Conservation (phyloP, 2,113 vertebrate species). For the Bubo blakistoni region DNA sequence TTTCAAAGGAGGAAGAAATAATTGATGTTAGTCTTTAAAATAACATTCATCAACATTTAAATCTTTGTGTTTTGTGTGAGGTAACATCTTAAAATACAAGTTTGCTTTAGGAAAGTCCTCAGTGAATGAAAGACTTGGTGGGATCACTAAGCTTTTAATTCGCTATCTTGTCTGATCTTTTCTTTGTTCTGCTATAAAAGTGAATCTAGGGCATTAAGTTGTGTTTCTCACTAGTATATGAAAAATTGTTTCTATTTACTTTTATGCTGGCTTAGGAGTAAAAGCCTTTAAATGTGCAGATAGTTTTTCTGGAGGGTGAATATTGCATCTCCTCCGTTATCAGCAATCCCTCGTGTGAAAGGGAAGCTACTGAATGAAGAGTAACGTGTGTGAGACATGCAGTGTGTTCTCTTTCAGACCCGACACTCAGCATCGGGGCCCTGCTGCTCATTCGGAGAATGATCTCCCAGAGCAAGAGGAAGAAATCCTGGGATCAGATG, state of each 20-base stretch:
- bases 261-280: background rate
- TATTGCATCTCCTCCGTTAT: background rate
- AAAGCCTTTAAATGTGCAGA: background rate
- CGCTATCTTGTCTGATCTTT: fast-evolving
- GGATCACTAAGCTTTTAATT: background rate
- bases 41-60: background rate
- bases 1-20: background rate
- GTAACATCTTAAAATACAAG: background rate
- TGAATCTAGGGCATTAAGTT: background rate
- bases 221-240: background rate
- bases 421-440: slow-evolving; percentile 84
- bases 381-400: background rate
- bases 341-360: background rate
- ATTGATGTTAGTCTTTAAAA: background rate
- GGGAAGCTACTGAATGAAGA: background rate
- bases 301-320: background rate
- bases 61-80: background rate
- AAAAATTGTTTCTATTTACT: background rate
- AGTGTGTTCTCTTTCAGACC: slow-evolving; percentile 75
- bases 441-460: slow-evolving; percentile 81
- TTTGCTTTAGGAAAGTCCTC: background rate
- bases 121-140: background rate
- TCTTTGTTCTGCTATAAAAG: background rate
- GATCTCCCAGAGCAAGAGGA: slow-evolving; percentile 91
- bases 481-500: slow-evolving; percentile 95